These are phyloP conservation scores for Clanis bilineata DNA, from an alignment of 2,888 invertebrate genomes.

Conservation along the genomic window DNA sequence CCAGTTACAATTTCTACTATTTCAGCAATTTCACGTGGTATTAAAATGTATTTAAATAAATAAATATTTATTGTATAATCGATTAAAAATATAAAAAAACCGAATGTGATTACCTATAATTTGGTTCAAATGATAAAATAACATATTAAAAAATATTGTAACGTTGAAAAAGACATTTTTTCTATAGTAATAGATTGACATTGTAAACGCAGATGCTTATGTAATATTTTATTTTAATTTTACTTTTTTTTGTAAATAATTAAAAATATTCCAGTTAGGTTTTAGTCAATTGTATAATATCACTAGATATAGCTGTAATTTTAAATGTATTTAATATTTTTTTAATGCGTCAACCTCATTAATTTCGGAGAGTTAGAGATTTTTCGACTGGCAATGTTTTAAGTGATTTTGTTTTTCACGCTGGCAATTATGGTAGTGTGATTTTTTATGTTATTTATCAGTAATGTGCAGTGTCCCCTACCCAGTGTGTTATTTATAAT, in stretches of 20 bases:
- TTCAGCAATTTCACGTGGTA: constrained; percentile 12
- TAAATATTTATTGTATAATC: constrained; percentile 20
- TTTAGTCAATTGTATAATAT: constrained; percentile 75
- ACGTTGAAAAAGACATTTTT: constrained; percentile 44
- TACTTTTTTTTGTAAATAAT: constrained; percentile 69
- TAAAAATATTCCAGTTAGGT: constrained; percentile 73
- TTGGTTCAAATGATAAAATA: constrained; percentile 28
- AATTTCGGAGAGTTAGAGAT: constrained; percentile 20
- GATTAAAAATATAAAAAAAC: constrained; percentile 41
- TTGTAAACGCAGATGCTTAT: constrained; percentile 48
- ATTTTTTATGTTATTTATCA: constrained; percentile 14
- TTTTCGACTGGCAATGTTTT: constrained; percentile 20
- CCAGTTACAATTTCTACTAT: background rate
- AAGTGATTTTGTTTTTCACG: background rate
- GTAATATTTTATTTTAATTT: constrained; percentile 36
- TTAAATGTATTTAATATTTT: constrained; percentile 61
- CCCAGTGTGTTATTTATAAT: constrained; percentile 8
- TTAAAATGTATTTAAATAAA: constrained; percentile 21
- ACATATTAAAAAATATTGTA: constrained; percentile 29
- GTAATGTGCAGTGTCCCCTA: background rate
- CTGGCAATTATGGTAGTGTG: constrained; percentile 6
- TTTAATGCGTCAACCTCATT: constrained; percentile 34
- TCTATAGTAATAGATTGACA: constrained; percentile 25
- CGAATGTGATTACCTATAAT: constrained; percentile 42
- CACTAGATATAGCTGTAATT: constrained; percentile 61